A percentile compares a stretch with the other conserved stretches of the same genome.
Evolutionary conservation across 2,888 invertebrate genomes (phyloP).

Genomic region (Ypsolopha scabrella): DNA sequence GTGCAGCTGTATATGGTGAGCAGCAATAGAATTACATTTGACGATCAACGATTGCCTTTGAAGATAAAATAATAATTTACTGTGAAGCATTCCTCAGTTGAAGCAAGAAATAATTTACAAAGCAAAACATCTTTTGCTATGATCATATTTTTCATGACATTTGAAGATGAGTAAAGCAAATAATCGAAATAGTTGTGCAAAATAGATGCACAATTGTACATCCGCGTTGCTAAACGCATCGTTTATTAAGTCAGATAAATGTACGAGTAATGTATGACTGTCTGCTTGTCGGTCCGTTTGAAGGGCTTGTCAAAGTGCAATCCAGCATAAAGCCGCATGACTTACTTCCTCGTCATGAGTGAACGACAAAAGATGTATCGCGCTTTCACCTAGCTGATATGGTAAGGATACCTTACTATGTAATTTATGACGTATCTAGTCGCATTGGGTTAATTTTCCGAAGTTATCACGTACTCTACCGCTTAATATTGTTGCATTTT

Average conservation of each 20-base stretch:
- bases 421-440: too few species aligned
- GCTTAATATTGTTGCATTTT: too few species aligned
- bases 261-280: background rate
- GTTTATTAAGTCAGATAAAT: background rate
- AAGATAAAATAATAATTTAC: conserved; percentile 2
- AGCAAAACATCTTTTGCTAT: background rate
- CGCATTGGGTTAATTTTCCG: too few species aligned
- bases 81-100: background rate
- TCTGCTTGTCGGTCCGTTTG: background rate
- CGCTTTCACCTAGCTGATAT: background rate
- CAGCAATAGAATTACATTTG: conserved; percentile 26
- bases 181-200: background rate
- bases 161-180: background rate
- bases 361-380: conserved; percentile 5
- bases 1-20: conserved; percentile 11
- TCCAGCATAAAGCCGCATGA: too few species aligned
- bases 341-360: background rate
- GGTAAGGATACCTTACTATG: too few species aligned
- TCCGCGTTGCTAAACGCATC: background rate
- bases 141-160: background rate
- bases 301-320: background rate
- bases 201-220: background rate
- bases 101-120: background rate
- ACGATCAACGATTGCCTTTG: background rate
- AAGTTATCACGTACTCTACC: too few species aligned